A percentile compares a stretch with the other conserved stretches of the same genome.
These are phyloP conservation scores for Triplophysa dalaica DNA, from an alignment of 2,113 vertebrate genomes.

Conservation along the genomic window DNA sequence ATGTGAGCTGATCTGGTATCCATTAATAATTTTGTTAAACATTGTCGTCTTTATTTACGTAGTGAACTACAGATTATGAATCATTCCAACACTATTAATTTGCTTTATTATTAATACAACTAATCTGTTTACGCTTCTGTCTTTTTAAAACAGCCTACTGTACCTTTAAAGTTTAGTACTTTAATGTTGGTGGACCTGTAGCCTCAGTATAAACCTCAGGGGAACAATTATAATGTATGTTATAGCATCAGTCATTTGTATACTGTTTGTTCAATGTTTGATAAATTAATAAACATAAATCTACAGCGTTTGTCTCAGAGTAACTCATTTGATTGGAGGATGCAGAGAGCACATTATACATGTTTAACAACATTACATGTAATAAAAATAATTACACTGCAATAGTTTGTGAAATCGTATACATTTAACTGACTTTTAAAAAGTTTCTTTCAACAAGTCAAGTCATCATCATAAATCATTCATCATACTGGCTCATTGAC, in stretches of 20 bases:
- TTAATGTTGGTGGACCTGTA: not conserved
- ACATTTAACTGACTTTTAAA: not conserved
- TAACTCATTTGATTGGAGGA: too few species aligned
- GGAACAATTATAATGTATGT: not conserved
- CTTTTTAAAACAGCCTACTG: not conserved
- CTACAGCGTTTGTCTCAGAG: too few species aligned
- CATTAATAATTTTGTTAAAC: not conserved
- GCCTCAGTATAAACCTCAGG: not conserved
- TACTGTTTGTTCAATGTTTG: too few species aligned
- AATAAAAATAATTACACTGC: not conserved
- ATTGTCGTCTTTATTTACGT: not conserved
- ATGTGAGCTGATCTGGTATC: not conserved
- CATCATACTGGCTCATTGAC: not conserved
- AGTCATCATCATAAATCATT: conserved; percentile 15
- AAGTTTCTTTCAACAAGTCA: not conserved
- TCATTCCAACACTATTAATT: not conserved
- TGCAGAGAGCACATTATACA: too few species aligned
- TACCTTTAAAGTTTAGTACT: not conserved
- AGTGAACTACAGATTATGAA: not conserved
- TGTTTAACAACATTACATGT: too few species aligned
- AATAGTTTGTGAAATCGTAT: not conserved
- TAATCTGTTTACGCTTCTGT: not conserved
- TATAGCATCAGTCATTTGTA: not conserved
- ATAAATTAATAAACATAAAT: too few species aligned
- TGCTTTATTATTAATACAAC: not conserved